Base-by-base conservation (phyloP, 2,797 vertebrate genomes). In the Myotis planiceps region DNA sequence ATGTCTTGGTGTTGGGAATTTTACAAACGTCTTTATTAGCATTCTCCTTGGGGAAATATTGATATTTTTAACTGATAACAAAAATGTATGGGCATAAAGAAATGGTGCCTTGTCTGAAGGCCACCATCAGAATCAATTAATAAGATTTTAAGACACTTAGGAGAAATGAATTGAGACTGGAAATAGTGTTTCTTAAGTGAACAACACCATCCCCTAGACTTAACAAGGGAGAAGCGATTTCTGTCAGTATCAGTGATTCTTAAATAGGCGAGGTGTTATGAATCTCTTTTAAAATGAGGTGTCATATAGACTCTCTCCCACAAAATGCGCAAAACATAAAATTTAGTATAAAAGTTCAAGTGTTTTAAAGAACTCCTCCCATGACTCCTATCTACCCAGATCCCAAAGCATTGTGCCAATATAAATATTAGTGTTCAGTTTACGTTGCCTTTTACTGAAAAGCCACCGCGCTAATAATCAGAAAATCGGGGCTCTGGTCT, bases 31-130 rank as follows among this genome's bases (percentile, higher is more conserved):
- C 83, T 97, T 93, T 66, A 93, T 96, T 96, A 79, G 60, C 27
- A 88, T 23, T 96, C 69, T 96, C 65, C 53, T 91, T 75, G 47
- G 78, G 75, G 86, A 91, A 96, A 95, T 94, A 91, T 2, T 82
- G 68, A 68, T 94, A 82, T 90, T 93, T 93, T 95, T 58, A 87
- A 90, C 84, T 81, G 53, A 89, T 89, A 80, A 80, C 95, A 60
- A 90, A 94, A 95, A 95, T 51, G 5, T 42, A 34, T 83, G 42
- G 6, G 6, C 58, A 88, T 79, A 86, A 90, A 94, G 71, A 94
- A 93, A 91, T 37, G 42, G 9, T 4, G 13, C n/a, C 65, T 87
- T 88, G 27, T 91, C 75, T 79, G 75, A 95, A 88, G 92, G 63
- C 65, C 47, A 91, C 45, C 6, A 81, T 10, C 42, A 53, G 69